These are phyloP conservation scores for Cercopithecus mona DNA, from an alignment of 2,113 vertebrate genomes.

Conservation along the genomic window DNA sequence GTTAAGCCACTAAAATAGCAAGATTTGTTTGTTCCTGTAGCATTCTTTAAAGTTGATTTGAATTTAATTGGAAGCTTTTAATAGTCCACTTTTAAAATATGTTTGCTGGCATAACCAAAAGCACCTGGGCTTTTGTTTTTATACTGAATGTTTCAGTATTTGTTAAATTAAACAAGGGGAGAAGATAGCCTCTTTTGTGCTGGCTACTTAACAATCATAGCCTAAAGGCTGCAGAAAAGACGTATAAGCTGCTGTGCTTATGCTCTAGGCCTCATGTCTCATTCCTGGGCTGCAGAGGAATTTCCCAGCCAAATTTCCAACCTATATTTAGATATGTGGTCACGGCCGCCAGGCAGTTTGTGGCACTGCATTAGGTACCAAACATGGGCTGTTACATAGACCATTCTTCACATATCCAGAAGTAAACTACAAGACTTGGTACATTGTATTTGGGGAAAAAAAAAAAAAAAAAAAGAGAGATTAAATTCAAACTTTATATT, in stretches of 20 bases:
- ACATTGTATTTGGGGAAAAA: background rate
- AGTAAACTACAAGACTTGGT: background rate
- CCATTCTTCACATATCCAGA: background rate
- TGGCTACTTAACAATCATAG: background rate
- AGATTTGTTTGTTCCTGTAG: background rate
- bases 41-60: constrained; percentile 16
- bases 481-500: background rate
- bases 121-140: background rate
- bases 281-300: background rate
- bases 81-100: constrained; percentile 31
- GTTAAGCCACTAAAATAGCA: background rate
- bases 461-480: background rate
- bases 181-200: background rate
- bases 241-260: background rate
- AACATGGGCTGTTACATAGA: background rate
- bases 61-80: constrained; percentile 50
- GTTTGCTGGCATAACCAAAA: constrained; percentile 27
- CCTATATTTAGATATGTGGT: background rate
- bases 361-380: background rate
- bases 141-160: background rate
- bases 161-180: background rate
- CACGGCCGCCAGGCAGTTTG: background rate
- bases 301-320: background rate
- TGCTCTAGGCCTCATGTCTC: background rate
- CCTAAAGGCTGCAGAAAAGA: background rate